Evolutionary conservation across 1,140 invertebrate species (phyloP).

Genomic region (Lanistes nyassanus): DNA sequence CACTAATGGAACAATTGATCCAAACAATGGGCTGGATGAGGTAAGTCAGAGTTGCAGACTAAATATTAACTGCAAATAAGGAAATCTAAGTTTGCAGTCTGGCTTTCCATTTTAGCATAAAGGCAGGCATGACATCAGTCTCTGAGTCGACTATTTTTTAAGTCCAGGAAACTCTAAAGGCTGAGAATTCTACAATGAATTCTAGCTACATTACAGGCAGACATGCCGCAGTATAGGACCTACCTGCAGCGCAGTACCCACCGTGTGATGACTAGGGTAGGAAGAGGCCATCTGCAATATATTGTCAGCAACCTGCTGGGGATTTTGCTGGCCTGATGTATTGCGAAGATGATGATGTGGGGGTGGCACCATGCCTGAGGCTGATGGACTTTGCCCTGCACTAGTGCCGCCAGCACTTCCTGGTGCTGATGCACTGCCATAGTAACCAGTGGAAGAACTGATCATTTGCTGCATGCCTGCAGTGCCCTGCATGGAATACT

Average conservation of each 20-base stretch:
- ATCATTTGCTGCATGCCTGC: background rate
- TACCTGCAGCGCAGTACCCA: slow-evolving; percentile 4
- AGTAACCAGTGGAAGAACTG: background rate
- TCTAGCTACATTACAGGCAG: no score
- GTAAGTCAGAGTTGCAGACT: no score
- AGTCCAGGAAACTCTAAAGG: no score
- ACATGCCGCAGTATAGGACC: no score
- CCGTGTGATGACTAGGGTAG: slow-evolving; percentile 56
- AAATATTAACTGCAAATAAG: no score
- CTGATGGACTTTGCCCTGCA: slow-evolving; percentile 19
- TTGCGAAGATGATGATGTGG: slow-evolving; percentile 32
- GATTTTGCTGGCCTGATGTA: slow-evolving; percentile 45
- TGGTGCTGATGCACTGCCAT: slow-evolving; percentile 17
- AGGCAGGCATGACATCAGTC: no score
- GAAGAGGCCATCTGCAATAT: slow-evolving; percentile 62
- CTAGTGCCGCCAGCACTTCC: background rate
- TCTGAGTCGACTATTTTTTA: no score
- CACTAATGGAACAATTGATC: no score
- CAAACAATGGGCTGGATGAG: no score
- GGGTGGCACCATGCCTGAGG: slow-evolving; percentile 30
- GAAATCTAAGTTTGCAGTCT: no score
- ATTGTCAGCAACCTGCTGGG: slow-evolving; percentile 64
- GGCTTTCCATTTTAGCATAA: no score
- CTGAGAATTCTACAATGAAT: no score
- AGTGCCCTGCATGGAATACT: slow-evolving; percentile 19